Percentiles rank a stretch among this genome's conserved stretches.
These are phyloP conservation scores for Varanus komodoensis DNA, from an alignment of 2,113 vertebrate species.

Conservation along the genomic window DNA sequence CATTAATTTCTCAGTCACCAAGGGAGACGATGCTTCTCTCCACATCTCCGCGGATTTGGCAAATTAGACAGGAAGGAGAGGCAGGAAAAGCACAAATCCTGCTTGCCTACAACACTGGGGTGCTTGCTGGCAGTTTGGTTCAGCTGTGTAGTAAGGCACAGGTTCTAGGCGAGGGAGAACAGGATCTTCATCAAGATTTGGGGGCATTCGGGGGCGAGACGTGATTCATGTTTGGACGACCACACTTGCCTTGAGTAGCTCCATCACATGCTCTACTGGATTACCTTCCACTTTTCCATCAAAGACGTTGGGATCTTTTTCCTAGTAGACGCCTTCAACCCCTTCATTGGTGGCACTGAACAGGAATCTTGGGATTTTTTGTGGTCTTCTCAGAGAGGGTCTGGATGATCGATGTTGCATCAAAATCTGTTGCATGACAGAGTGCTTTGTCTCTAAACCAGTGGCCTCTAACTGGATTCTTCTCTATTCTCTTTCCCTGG, in stretches of 20 bases:
- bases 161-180: neutral
- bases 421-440: neutral
- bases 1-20: conserved; percentile 26
- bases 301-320: conserved; percentile 7
- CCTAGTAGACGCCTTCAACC: neutral
- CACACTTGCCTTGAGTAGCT: neutral
- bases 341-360: neutral
- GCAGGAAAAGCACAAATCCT: conserved; percentile 4
- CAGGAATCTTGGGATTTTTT: neutral
- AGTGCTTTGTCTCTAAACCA: neutral
- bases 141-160: neutral
- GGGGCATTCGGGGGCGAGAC: neutral
- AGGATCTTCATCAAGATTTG: neutral
- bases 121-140: neutral
- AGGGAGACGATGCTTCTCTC: conserved; percentile 19
- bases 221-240: neutral
- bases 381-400: neutral
- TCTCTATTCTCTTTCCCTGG: neutral
- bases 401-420: neutral
- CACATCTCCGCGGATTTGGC: conserved; percentile 35
- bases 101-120: neutral
- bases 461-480: neutral
- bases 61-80: conserved; percentile 31
- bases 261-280: neutral
- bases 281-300: neutral